Conservation (phyloP, 2,888 invertebrate genomes). For the Anticlea derivata region DNA sequence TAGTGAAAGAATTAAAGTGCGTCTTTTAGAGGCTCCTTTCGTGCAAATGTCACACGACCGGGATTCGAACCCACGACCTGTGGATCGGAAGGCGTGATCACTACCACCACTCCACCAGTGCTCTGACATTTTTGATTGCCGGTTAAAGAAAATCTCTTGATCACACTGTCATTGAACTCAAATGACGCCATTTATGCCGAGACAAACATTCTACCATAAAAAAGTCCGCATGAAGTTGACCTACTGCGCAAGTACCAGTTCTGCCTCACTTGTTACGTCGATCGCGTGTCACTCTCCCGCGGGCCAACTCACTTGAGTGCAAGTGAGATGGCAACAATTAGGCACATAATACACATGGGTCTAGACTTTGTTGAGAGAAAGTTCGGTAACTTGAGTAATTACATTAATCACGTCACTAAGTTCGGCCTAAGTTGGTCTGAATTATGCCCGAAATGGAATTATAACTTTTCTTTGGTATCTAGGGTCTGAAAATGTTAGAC, state of each 20-base stretch:
- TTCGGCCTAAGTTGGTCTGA: constrained; percentile 19
- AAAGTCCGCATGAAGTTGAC: constrained; percentile 34
- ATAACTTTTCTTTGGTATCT: constrained; percentile 14
- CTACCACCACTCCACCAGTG: no score
- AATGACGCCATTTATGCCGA: constrained; percentile 16
- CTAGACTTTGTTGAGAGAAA: constrained; percentile 63
- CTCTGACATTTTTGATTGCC: no score
- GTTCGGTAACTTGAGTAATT: constrained; percentile 44
- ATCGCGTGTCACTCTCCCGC: constrained; percentile 55
- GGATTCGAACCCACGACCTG: no score
- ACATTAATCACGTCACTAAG: constrained; percentile 31
- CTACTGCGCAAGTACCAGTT: constrained; percentile 40
- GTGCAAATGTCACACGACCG: no score
- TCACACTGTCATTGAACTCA: constrained; percentile 14
- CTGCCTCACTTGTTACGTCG: constrained; percentile 51
- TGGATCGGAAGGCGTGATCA: no score
- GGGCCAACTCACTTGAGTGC: constrained; percentile 35
- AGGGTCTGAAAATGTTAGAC: background rate
- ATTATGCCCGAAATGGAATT: constrained; percentile 9
- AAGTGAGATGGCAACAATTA: constrained; percentile 47
- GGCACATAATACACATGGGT: constrained; percentile 38
- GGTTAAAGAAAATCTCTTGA: background rate
- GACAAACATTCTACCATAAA: constrained; percentile 20
- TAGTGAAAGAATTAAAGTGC: no score
- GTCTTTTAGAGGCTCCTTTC: no score